Base-by-base conservation (phyloP, 1,140 invertebrate species). In the Popillia japonica region DNA sequence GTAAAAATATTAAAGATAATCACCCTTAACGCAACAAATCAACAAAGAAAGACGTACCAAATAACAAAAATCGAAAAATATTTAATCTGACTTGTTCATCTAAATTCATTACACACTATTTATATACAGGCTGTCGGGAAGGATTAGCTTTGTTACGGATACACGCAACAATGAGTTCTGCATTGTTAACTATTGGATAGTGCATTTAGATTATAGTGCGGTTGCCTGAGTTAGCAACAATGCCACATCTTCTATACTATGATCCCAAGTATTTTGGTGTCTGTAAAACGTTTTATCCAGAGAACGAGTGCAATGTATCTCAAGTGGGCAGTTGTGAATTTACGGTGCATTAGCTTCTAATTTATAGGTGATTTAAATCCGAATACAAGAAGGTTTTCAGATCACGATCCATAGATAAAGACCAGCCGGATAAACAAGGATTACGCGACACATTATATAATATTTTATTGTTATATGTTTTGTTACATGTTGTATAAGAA, bases 91-190 rank as follows among this genome's bases (percentile, higher is more conserved):
- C 61, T 76, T 72, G 75, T 78, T 61, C 80, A 78, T 79, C 78
- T 79, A 75, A 80, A 61, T 80, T 77, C 76, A 80, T 82, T 79
- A 82, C 78, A 61, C 73, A 77, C 75, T 81, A 81, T 81, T 81
- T 81, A 81, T 78, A 82, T 80, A 80, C 79, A 78, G 79, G 68
- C 80, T 82, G 81, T 82, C 81, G 42, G 73, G 76, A 78, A 73
- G 79, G 81, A 82, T 82, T 82, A 82, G 79, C 77, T 82, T 82
- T 82, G 81, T 82, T 82, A 80, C 81, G 81, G 81, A 82, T 82
- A 82, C 73, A 75, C 74, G 48, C 81, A 78, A 82, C 81, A 82
- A 82, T 80, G 64, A 79, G 78, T 61, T 75, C 48, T 55, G 48
- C 79, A 55, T 73, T 73, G 17, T 73, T 40, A 40, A 73, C 34